Base-by-base conservation (phyloP, 2,113 vertebrate genomes). In the Lepisosteus oculatus region DNA sequence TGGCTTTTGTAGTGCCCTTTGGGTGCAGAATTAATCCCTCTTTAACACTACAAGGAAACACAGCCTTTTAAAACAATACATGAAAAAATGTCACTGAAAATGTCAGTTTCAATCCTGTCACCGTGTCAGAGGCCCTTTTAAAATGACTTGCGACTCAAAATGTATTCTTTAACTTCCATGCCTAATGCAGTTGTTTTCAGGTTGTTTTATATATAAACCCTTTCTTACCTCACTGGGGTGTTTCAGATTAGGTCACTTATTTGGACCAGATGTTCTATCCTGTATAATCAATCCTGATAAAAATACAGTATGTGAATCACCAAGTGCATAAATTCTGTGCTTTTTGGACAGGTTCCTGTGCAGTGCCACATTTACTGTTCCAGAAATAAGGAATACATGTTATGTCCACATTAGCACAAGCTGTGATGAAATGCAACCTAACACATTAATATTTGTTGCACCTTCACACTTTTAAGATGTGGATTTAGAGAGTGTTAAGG, bases 1-100 rank as follows among this genome's bases (percentile, higher is more conserved):
- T 8, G 69, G 72, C 73, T 68, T 63, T 47, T 72, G 44, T 66
- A 76, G 71, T 72, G 76, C 81, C 81, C 74, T 81, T 59, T 61
- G 55, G 55, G 67, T 67, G 70, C 59, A 61, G 65, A 71, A 78
- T 79, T 70, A 66, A 80, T 42, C 59, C 43, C 67, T 75, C 76
- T 64, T 42, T 65, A 74, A 44, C 62, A 62, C 74, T 71, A 57
- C 71, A 57, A 29, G 76, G 79, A 61, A 71, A 72, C 71, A 75
- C 73, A 67, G 72, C 72, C 76, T 67, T 74, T 78, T 74, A 78
- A 78, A 78, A 68, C 69, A 63, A 67, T 72, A 41, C 51, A 72
- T 73, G 47, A 74, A 77, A 74, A 75, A 45, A 63, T 67, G 75
- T 70, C 73, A 76, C 70, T 71, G 76, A 72, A 77, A 82, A 80